A percentile compares a stretch with the other conserved stretches of the same genome.
These are phyloP conservation scores for Eucidaris tribuloides DNA, from an alignment of 35 echinoderm and acorn worm species.

Conservation along the genomic window DNA sequence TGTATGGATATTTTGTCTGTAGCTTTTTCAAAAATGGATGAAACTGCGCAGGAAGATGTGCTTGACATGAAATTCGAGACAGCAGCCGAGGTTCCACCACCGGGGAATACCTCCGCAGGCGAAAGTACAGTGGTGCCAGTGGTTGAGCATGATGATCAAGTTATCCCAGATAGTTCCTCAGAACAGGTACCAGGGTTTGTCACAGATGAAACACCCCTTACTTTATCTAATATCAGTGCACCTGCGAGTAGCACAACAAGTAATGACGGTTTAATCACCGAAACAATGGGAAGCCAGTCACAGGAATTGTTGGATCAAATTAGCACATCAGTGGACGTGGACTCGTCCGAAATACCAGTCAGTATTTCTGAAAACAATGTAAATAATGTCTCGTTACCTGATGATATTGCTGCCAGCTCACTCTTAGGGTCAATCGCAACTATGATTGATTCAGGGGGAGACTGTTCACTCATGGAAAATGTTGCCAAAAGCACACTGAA, in stretches of 20 bases:
- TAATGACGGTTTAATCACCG: neutral
- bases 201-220: neutral
- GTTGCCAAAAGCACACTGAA: neutral
- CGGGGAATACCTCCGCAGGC: neutral
- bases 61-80: neutral
- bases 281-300: neutral
- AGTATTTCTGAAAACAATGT: neutral
- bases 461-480: no score
- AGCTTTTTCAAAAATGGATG: constrained; percentile 51
- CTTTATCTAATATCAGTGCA: neutral
- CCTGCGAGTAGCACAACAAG: no score
- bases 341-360: neutral
- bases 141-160: constrained; percentile 1
- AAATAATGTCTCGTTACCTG: neutral
- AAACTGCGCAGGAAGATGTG: constrained; percentile 31
- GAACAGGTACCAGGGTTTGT: neutral
- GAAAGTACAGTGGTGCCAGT: neutral
- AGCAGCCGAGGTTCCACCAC: neutral
- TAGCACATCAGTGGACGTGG: neutral
- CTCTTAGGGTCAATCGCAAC: constrained; percentile 35
- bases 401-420: constrained; percentile 37
- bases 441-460: constrained; percentile 26
- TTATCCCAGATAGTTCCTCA: no score
- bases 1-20: constrained; percentile 45
- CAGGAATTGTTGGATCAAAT: neutral